phyloP scores from a whole-genome alignment of 2,113 vertebrate genomes.

The Synodontis membranacea region DNA sequence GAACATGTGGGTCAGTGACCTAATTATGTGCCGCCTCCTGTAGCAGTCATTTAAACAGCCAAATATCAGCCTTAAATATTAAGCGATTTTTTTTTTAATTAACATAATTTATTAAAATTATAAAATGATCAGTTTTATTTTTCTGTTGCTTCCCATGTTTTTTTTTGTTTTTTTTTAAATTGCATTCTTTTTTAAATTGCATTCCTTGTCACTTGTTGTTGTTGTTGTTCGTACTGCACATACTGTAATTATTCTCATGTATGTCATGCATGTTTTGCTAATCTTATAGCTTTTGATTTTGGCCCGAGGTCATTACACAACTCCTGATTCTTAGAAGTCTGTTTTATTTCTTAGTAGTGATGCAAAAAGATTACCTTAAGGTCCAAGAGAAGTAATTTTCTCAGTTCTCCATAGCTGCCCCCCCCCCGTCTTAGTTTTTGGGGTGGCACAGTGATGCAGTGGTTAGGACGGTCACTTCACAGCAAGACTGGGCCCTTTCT shows the following conservation, averaged over 20 bases:
- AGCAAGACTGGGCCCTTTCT: too few species aligned
- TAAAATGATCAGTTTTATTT: too few species aligned
- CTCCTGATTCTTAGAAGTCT: not conserved
- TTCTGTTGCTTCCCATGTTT: not conserved
- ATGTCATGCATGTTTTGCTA: not conserved
- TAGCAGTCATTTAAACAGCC: not conserved
- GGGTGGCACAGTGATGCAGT: too few species aligned
- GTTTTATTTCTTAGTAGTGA: not conserved
- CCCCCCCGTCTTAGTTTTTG: too few species aligned
- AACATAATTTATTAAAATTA: too few species aligned
- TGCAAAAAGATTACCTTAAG: not conserved
- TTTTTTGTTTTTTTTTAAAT: not conserved
- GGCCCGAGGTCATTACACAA: not conserved
- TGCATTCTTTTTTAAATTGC: not conserved
- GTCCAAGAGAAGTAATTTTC: not conserved
- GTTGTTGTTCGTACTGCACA: not conserved
- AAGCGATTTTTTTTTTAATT: too few species aligned
- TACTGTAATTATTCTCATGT: not conserved
- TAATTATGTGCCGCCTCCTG: not conserved
- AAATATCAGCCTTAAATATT: not conserved
- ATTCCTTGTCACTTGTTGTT: not conserved
- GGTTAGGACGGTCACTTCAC: too few species aligned
- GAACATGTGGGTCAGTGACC: conserved; percentile 6
- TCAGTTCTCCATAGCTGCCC: not conserved
- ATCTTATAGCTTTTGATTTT: not conserved